Evolutionary conservation across 1,140 invertebrate species (phyloP).

Genomic region (Drosophila lowei): DNA sequence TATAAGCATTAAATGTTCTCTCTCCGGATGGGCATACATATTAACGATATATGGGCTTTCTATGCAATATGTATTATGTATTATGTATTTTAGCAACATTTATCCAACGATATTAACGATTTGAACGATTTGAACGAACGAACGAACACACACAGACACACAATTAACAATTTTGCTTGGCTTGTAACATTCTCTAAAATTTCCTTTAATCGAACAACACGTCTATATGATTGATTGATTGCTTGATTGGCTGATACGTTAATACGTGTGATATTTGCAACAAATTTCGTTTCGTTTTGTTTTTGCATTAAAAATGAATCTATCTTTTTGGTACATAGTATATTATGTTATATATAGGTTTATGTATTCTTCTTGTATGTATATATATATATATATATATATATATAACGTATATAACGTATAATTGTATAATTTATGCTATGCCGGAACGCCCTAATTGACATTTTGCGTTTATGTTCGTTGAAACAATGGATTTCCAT

Average conservation of each 20-base stretch:
- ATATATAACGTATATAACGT: constrained; percentile 32
- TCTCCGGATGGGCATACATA: background rate
- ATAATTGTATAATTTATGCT: constrained; percentile 52
- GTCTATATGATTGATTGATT: constrained; percentile 40
- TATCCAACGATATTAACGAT: constrained; percentile 52
- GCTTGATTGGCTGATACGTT: constrained; percentile 15
- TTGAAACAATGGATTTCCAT: constrained; percentile 48
- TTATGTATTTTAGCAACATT: constrained; percentile 44
- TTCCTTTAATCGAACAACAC: constrained; percentile 33
- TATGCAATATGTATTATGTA: constrained; percentile 30
- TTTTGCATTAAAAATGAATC: constrained; percentile 1
- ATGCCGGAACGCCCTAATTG: constrained; percentile 34
- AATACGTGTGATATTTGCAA: constrained; percentile 17
- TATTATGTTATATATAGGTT: no score
- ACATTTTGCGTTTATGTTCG: constrained; percentile 38
- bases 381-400: constrained; percentile 24
- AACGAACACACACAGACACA: constrained; percentile 54
- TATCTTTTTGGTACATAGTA: constrained; percentile 38
- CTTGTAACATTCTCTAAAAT: constrained; percentile 45
- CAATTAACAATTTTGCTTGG: constrained; percentile 57
- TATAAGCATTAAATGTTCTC: constrained; percentile 8
- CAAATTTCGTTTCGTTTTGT: background rate
- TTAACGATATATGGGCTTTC: constrained; percentile 13
- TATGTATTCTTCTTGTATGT: constrained; percentile 23
- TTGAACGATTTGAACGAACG: constrained; percentile 38